These are phyloP conservation scores for Cyanoderma ruficeps DNA, from an alignment of 2,113 vertebrate genomes.

Conservation along the genomic window DNA sequence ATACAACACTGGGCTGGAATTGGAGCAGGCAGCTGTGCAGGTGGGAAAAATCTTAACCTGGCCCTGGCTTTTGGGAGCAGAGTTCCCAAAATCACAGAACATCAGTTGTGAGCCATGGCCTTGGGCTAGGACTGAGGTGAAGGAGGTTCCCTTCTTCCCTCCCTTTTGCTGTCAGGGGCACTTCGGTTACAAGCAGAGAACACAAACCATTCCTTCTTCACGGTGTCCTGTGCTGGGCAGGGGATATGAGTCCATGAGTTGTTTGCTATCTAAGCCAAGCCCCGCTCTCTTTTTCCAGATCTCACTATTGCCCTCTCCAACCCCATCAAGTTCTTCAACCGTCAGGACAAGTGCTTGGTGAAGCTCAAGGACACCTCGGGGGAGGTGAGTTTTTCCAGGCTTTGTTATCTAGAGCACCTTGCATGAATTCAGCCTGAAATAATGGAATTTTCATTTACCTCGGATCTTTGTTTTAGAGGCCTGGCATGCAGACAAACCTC, in stretches of 20 bases:
- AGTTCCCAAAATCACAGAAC: not conserved
- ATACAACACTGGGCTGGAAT: not conserved
- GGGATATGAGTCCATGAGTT: not conserved
- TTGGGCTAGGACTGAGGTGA: not conserved
- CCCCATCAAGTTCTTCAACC: conserved; percentile 80
- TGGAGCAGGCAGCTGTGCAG: not conserved
- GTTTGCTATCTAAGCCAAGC: not conserved
- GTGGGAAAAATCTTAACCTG: not conserved
- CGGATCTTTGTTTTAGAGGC: conserved; percentile 54
- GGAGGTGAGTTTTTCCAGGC: conserved; percentile 58
- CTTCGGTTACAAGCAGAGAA: not conserved
- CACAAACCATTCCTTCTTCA: not conserved
- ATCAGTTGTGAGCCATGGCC: not conserved
- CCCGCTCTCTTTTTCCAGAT: conserved; percentile 48
- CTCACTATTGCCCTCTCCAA: conserved; percentile 80
- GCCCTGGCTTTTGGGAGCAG: not conserved
- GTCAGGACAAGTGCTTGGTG: conserved; percentile 69
- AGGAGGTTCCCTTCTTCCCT: not conserved
- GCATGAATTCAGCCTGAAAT: not conserved
- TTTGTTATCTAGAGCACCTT: not conserved
- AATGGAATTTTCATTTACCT: not conserved
- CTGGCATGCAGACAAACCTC: not conserved
- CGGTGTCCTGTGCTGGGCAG: not conserved
- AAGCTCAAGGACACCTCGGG: conserved; percentile 50
- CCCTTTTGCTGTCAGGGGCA: not conserved